Evolutionary conservation across 1,140 invertebrate species (phyloP), one percentile per base, ranked within the genome.

Genomic region (Nasonia longicornis): DNA sequence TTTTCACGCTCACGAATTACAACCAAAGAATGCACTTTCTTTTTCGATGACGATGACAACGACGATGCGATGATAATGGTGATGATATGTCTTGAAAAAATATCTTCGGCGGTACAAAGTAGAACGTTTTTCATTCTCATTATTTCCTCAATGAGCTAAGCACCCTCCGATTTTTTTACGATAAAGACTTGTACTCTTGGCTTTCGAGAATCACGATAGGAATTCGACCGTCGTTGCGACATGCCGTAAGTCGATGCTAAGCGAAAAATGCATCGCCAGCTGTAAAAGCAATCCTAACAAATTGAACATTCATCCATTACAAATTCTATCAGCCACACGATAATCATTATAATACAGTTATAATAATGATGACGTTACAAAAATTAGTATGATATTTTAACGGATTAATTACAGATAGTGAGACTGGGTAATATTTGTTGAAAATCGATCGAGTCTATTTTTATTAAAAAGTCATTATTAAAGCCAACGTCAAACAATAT

Each of bases 141-240:
- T 78, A 84, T 81, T 82, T 83, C 83, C 71, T 82, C 77, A 84
- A 81, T 79, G 70, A 77, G 78, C 16, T 85, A 84, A 84, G 85
- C 86, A 86, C 84, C 84, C 85, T 84, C 79, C 73, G 74, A 77
- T 84, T 83, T 78, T 58, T 83, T 80, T 74, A 83, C 80, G 26
- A 72, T 72, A 77, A 79, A 80, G 38, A 83, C 78, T 86, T 86
- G 85, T 86, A 86, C 85, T 87, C 85, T 87, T 87, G 85, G 86
- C 85, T 86, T 87, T 86, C 82, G 80, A 84, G 75, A 85, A 85
- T 85, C 73, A 82, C 77, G 64, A 83, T 81, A 81, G 42, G 74
- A 82, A 64, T 84, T 84, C 85, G 78, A 77, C 78, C 73, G 79
- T 69, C 83, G 74, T 79, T n/a, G 75, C 42, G 45, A 79, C 52